Evolutionary conservation across 2,888 invertebrate species (phyloP).

Genomic region (Drosophila sordidula): DNA sequence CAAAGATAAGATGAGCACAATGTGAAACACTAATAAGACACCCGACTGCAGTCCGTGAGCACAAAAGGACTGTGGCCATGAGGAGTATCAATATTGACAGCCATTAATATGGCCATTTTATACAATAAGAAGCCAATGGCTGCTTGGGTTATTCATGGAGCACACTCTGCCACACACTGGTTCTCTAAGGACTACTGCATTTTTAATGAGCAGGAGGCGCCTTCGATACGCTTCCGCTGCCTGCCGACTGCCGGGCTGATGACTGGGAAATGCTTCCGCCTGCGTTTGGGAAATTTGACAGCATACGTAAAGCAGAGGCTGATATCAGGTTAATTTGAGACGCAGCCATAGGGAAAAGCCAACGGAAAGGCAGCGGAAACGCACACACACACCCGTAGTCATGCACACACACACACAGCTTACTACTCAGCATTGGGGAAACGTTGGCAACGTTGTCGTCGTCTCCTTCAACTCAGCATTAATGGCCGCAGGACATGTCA

Average conservation of each 20-base stretch:
- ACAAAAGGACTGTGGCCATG: conserved; percentile 37
- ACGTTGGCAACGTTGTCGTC: conserved; percentile 40
- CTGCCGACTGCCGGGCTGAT: conserved; percentile 33
- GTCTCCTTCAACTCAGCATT: conserved; percentile 48
- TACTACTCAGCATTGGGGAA: conserved; percentile 3
- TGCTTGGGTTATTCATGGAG: conserved; percentile 14
- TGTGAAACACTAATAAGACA: not conserved
- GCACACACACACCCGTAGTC: conserved; percentile 22
- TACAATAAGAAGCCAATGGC: conserved; percentile 58
- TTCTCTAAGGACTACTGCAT: conserved; percentile 60
- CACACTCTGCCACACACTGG: not conserved
- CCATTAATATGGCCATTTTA: conserved; percentile 68
- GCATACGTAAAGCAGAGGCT: conserved; percentile 50
- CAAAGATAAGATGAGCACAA: not conserved
- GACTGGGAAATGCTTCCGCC: conserved; percentile 73
- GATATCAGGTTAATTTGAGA: conserved; percentile 73
- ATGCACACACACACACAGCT: not conserved
- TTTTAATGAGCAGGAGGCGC: conserved; percentile 80
- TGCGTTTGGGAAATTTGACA: conserved; percentile 67
- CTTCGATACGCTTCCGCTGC: conserved; percentile 65
- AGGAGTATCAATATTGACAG: conserved; percentile 69
- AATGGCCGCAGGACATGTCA: conserved; percentile 80
- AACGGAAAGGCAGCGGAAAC: conserved; percentile 59
- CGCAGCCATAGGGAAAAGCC: conserved; percentile 63
- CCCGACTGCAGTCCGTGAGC: conserved; percentile 12